Conservation (phyloP, 2,113 vertebrate species). For the Daboia siamensis region DNA sequence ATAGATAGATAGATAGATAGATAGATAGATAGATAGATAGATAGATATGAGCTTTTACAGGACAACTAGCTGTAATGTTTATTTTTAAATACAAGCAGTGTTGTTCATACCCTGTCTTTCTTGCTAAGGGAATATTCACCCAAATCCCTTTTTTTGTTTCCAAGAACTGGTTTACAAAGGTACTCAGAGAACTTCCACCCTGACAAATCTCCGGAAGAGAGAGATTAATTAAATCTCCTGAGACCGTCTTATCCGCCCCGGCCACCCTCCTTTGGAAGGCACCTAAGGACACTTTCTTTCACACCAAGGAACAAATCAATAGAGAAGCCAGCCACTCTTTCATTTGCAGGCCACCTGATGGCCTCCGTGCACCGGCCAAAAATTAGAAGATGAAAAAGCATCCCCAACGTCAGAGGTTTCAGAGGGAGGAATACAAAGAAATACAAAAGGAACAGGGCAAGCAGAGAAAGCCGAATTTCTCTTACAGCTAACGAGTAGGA, state of each 20-base stretch:
- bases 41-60: too few relatives aligned
- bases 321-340: not conserved
- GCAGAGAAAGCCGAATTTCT: not conserved
- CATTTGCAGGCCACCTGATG: not conserved
- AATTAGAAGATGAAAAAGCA: not conserved
- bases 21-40: too few relatives aligned
- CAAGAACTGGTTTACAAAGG: not conserved
- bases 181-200: not conserved
- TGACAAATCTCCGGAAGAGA: not conserved
- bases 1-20: too few relatives aligned
- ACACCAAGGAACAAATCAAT: not conserved
- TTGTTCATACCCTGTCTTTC: not conserved
- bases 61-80: not conserved
- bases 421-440: not conserved
- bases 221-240: not conserved
- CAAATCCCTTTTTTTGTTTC: not conserved
- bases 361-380: not conserved
- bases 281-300: not conserved
- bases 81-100: not conserved
- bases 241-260: not conserved
- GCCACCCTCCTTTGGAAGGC: not conserved
- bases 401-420: not conserved
- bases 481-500: not conserved
- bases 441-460: not conserved
- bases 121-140: not conserved